A percentile compares a stretch with the other conserved stretches of the same genome.
Conservation (phyloP, 2,888 invertebrate species). For the Galeruca laticollis region DNA sequence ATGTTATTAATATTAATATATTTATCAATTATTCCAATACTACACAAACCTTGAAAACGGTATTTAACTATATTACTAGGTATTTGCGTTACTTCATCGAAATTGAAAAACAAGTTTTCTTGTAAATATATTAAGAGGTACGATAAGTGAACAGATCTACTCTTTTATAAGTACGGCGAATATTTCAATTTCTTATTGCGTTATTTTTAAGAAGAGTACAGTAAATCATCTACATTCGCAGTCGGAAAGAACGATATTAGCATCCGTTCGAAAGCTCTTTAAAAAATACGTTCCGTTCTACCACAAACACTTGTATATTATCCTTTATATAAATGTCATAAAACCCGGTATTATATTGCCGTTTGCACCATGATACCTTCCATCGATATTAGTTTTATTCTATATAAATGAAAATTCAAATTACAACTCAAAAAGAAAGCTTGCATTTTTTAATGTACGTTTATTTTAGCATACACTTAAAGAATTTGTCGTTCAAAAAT, state of each 20-base stretch:
- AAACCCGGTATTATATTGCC: constrained; percentile 1
- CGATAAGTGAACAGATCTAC: not conserved
- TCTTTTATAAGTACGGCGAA: not conserved
- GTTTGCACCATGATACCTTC: constrained; percentile 1
- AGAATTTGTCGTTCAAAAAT: no score
- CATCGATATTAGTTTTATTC: no score
- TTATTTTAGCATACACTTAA: no score
- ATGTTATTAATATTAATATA: no score
- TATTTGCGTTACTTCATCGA: no score
- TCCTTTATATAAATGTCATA: constrained; percentile 18
- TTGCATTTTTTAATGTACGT: no score
- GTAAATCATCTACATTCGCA: not conserved
- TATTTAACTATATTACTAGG: no score
- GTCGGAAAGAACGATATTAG: not conserved
- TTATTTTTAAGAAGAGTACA: not conserved
- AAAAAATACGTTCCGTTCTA: constrained; percentile 10
- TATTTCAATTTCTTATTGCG: not conserved
- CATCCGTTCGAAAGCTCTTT: constrained; percentile 3
- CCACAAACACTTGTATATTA: not conserved
- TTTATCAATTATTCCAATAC: no score
- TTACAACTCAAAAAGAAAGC: no score
- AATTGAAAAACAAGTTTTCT: no score
- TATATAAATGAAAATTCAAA: no score
- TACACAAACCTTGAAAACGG: no score
- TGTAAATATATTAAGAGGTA: not conserved